Evolutionary conservation across 2,113 vertebrate species (phyloP), one percentile per base, ranked within the genome.

Genomic region (Hemichromis elongatus): DNA sequence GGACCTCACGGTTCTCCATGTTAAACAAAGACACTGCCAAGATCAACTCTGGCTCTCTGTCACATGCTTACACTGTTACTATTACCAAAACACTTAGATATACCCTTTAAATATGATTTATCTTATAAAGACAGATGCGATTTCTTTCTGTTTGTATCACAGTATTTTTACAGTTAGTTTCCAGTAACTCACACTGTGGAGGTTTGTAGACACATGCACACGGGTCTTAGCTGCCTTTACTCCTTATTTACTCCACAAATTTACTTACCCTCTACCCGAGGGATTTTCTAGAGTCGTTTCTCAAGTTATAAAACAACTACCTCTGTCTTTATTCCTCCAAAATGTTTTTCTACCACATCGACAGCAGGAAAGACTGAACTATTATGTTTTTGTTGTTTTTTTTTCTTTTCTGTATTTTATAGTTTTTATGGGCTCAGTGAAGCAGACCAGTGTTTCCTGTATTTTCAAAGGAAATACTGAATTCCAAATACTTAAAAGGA

Each of bases 391-490:
- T 28, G 13, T 75, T 19, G 4, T 6, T 18, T 55, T 59, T 89
- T 50, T 52, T 16, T 16, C 7, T 66, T 81, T 80, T 77, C 26
- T 5, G 24, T 24, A 56, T 86, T 83, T 90, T 68, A 30, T 18
- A 80, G 88, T 83, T 92, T 88, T 87, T 86, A 85, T 86, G 42
- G 57, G 85, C 82, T 79, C n/a, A 90, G 87, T 87, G 84, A 90
- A 86, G 37, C 86, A 86, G 89, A 90, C 66, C 80, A 81, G 83
- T 82, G 61, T 84, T 91, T 90, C 81, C 82, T 82, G 79, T 92
- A 54, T 92, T 93, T 94, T 94, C 88, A 92, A 90, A 93, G 88
- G 89, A 91, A 91, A 84, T 81, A 83, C 83, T 87, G 80, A 89
- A 86, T 91, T 92, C 88, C 84, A 33, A 73, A 54, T 63, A 84